Evolutionary conservation across 2,113 vertebrate species (phyloP), one percentile per base, ranked within the genome.

Genomic region (Ifrita kowaldi): DNA sequence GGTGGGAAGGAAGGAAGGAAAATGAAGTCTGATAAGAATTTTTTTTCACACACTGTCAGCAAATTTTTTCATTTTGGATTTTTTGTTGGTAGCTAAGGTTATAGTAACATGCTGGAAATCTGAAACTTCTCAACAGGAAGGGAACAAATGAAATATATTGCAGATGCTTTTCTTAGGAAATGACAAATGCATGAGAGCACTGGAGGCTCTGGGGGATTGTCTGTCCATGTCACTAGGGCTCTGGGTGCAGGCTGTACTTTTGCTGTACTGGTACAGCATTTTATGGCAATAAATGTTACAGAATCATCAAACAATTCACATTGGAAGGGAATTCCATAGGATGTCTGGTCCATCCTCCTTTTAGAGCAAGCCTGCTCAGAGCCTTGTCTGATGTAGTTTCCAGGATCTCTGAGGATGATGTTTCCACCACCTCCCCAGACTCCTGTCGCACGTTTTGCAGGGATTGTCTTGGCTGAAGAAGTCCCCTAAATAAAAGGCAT

Each of bases 91-190:
- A 82, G 89, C 65, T 84, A 89, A 65, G 78, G 89, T 94, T 95
- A 62, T 84, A 47, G 75, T 77, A 69, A 67, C 50, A 44, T 4
- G 1, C 78, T 95, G 78, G 90, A 96, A 96, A 86, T 69, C 35
- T 6, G 63, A 90, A 94, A 93, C 82, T 88, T 53, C 70, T 74
- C 63, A 50, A 88, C 82, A 96, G 92, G 84, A 97, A 88, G 87
- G 59, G 70, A 83, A 82, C 0, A 0, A 71, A 49, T 93, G 35
- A 91, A 95, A 52, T 83, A 56, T 65, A 87, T 94, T 57, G 49
- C 81, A 96, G 90, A 93, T 93, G 75, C 78, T 88, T 95, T 90
- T 90, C 63, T 88, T 77, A 30, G 92, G 87, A 90, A 88, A 94
- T 32, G 67, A 22, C 46, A 70, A 82, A 76, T 50, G 78, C 33